Evolutionary conservation across 2,888 invertebrate genomes (phyloP), one percentile per base, ranked within the genome.

Genomic region (Polydrusus pterygomalis): DNA sequence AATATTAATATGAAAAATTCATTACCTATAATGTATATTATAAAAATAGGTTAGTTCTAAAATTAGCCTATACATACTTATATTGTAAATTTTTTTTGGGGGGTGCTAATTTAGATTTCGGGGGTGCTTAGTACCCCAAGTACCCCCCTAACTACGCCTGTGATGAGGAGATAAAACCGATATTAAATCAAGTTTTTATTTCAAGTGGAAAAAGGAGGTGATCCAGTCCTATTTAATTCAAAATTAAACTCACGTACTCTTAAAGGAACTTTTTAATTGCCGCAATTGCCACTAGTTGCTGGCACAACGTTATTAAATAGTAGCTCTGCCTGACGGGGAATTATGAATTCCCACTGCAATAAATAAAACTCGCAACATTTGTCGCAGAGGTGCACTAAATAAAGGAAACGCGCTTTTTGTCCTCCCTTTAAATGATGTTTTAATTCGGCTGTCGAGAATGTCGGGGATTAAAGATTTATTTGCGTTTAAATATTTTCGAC

Each of bases 191-290:
- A 45, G 2, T 45, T n/a, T n/a, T 2, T 45, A 45, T 11, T 45
- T n/a, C 13, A 45, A 45, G 1, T 45, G n/a, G 18, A 8, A 49
- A 49, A 5, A 17, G 8, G 9, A 49, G 43, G 43, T 13, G 34
- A 25, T 17, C 38, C 25, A 25, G 51, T 58, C 43, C 64, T 30
- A 76, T 76, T 73, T 78, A 81, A 77, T 80, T 75, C 68, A 64
- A 25, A 73, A 82, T 81, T 81, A 71, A 78, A 80, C 79, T 79
- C 81, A 82, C 82, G 82, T 82, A 78, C 49, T 74, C 74, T 78
- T 79, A 78, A 81, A 80, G 78, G 76, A 81, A 82, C 81, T 82
- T 82, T 82, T 82, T 82, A 82, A 82, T 82, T 80, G 80, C 68
- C 74, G 70, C 80, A 81, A 81, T 82, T 82, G 79, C 81, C 81